Evolutionary conservation across 1,140 invertebrate genomes (phyloP).

Genomic region (Nasonia vitripennis): DNA sequence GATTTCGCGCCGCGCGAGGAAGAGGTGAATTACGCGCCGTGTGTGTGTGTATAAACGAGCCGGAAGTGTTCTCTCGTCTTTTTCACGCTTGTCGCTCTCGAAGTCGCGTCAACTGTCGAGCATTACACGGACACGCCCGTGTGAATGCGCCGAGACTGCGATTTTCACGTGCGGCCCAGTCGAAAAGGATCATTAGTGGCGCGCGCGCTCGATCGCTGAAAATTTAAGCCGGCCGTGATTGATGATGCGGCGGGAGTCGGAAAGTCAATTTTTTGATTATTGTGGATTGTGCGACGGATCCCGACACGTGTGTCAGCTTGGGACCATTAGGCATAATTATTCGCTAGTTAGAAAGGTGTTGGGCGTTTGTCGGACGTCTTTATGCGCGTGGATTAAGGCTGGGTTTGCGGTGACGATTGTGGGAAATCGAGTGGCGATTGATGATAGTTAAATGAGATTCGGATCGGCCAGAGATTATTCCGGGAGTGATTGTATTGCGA

Average conservation of each 20-base stretch:
- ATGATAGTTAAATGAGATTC: slow-evolving; percentile 12
- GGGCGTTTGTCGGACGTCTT: background rate
- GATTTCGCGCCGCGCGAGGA: slow-evolving; percentile 1
- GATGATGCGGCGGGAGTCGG: slow-evolving; percentile 4
- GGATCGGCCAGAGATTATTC: background rate
- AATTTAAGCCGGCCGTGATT: slow-evolving; percentile 9
- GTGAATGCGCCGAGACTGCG: background rate
- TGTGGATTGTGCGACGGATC: background rate
- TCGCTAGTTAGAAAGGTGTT: slow-evolving; percentile 16
- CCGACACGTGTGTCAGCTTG: background rate
- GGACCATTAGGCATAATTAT: slow-evolving; percentile 21
- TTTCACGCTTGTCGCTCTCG: background rate
- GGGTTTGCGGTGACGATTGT: slow-evolving; percentile 1
- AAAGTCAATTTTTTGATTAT: slow-evolving; percentile 9
- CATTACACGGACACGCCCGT: slow-evolving; percentile 2
- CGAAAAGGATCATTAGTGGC: slow-evolving; percentile 5
- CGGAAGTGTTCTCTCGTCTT: slow-evolving; percentile 13
- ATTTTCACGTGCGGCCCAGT: background rate
- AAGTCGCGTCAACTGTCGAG: background rate
- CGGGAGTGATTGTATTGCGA: too few relatives aligned
- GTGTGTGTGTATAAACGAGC: background rate
- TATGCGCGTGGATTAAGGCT: too few relatives aligned
- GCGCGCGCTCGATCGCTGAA: background rate
- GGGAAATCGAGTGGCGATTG: background rate
- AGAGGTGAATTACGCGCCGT: background rate